phyloP scores from a whole-genome alignment of 2,888 invertebrate genomes.

The Himalopsyche kuldschensis region DNA sequence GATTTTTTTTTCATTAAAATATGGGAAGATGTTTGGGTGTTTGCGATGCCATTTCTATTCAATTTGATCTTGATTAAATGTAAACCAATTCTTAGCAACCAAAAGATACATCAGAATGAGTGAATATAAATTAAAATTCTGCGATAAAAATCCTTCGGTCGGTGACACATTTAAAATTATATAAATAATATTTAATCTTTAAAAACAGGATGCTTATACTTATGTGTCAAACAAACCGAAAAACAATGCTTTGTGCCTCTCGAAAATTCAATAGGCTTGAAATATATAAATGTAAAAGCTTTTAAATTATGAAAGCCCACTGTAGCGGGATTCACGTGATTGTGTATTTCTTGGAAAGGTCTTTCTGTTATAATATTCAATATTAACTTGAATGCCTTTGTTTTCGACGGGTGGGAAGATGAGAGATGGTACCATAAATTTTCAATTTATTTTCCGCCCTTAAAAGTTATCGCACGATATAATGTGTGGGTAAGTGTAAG shows the following conservation, averaged over 20 bases:
- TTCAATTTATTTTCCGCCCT: slow-evolving; percentile 16
- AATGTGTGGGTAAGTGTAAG: neutral
- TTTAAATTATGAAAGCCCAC: neutral
- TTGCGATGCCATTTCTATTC: no score
- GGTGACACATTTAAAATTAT: no score
- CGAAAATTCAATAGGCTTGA: neutral
- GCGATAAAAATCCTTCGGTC: no score
- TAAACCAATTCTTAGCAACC: no score
- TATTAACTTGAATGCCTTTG: slow-evolving; percentile 9
- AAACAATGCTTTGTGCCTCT: neutral
- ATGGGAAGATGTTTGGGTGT: no score
- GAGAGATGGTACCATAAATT: slow-evolving; percentile 13
- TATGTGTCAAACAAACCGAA: neutral
- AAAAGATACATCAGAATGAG: no score
- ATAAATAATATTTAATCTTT: neutral
- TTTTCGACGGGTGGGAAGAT: neutral
- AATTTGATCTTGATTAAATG: no score
- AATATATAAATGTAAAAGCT: neutral
- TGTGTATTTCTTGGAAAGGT: slow-evolving; percentile 8
- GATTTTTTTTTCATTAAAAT: no score
- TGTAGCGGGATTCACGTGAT: neutral
- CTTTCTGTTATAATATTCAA: slow-evolving; percentile 10
- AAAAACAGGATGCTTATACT: neutral
- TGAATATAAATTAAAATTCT: no score
- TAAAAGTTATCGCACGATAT: neutral